Base-by-base conservation (phyloP, 2,113 vertebrate genomes). In the Meriones unguiculatus region DNA sequence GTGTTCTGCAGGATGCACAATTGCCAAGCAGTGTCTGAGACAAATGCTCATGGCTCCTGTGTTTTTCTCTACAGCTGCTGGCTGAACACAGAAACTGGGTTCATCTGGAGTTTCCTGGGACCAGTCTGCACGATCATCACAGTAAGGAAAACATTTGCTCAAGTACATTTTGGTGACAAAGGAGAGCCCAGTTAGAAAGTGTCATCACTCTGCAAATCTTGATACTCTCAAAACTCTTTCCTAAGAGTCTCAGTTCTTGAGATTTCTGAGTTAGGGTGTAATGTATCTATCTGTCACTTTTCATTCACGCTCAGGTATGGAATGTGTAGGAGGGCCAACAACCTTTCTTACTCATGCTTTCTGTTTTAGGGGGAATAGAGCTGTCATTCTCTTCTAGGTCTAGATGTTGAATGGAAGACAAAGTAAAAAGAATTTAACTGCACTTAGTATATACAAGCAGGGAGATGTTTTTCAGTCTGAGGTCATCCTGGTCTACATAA, bases 61-160 rank as follows among this genome's bases (percentile, higher is more conserved):
- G 2, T 93, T 87, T 96, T 87, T 52, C 75, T 96, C 41, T 78
- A 18, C 64, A 99, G 99, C 75, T 99, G 99, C 97, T 99, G 98
- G 99, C 96, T 99, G 30, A 98, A 97, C 0, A 87, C 3, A 2
- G 46, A 96, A 0, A 94, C 81, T 0, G 81, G 96, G 25, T 99
- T 99, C 86, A 94, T 95, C 17, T 99, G 98, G 99, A 99, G 98
- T 87, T 98, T 99, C 85, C 97, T 98, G 25, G 99, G 99, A 1
- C 99, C 99, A 1, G 97, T 99, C 46, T 97, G 98, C 69, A 11
- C 22, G 6, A 90, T 99, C 72, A 98, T 99, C 62, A 46, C 2
- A 89, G 99, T 99, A 97, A 98, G 98, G 32, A 62, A 30, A 28
- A 52, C 9, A 4, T 78, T 35, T 28, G 38, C 17, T 7, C 5